Percentiles rank a stretch among this genome's conserved stretches.
Evolutionary conservation across 2,797 vertebrate genomes (phyloP).

Genomic region (Novumbra hubbsi): DNA sequence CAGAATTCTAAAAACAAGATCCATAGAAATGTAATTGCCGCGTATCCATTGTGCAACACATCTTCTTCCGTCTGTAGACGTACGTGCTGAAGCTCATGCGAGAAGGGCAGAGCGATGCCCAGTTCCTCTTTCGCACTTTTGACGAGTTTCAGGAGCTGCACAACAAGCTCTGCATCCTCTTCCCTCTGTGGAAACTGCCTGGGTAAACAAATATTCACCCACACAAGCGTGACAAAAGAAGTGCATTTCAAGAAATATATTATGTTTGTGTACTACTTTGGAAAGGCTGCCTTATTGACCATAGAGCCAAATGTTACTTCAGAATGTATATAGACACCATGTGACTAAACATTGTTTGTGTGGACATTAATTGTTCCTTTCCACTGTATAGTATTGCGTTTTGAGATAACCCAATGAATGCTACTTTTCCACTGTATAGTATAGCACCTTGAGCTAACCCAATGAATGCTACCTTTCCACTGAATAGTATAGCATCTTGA

Average conservation of each 20-base stretch:
- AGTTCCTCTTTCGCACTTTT: slow-evolving; percentile 95
- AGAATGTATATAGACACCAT: background rate
- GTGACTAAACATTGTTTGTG: background rate
- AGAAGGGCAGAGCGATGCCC: slow-evolving; percentile 86
- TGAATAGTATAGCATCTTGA: background rate
- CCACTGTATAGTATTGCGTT: background rate
- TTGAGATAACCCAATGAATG: no score
- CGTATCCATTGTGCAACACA: background rate
- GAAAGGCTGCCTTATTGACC: background rate
- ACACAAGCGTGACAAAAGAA: background rate
- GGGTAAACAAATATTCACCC: slow-evolving; percentile 70
- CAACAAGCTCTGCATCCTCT: slow-evolving; percentile 94
- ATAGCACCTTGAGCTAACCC: no score
- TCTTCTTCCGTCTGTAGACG: slow-evolving; percentile 72
- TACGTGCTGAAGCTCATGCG: slow-evolving; percentile 91
- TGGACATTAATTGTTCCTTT: background rate
- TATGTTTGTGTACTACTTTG: background rate
- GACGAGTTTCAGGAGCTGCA: slow-evolving; percentile 99
- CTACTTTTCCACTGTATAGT: background rate
- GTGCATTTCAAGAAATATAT: no score
- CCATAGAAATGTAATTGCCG: no score
- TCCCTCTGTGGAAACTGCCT: slow-evolving; percentile 95
- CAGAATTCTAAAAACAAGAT: background rate
- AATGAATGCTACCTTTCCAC: background rate
- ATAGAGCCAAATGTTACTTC: background rate